Conservation (phyloP, 2,888 invertebrate species). For the Tipula unca region DNA sequence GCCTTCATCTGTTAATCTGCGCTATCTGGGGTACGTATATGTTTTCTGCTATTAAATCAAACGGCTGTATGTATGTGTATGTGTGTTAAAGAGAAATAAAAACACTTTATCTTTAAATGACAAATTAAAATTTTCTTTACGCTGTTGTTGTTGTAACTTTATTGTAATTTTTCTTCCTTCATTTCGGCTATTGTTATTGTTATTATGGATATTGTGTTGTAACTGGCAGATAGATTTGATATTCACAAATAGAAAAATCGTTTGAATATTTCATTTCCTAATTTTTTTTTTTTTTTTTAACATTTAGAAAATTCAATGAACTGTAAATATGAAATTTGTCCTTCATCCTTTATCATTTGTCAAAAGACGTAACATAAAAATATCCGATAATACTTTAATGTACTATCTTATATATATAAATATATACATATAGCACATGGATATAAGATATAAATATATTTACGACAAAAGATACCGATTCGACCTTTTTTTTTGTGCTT, state of each 20-base stretch:
- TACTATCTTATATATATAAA: too few species aligned
- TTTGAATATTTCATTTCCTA: not conserved
- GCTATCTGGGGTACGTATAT: too few species aligned
- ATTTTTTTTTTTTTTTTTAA: not conserved
- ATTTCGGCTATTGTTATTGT: not conserved
- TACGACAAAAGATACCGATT: not conserved
- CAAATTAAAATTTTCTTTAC: not conserved
- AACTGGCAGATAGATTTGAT: not conserved
- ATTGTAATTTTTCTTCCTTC: not conserved
- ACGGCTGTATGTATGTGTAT: not conserved
- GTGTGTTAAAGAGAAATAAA: not conserved
- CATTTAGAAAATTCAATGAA: not conserved
- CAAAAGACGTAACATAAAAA: not conserved
- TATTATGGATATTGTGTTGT: not conserved
- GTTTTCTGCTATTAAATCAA: too few species aligned
- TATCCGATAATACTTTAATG: conserved; percentile 14
- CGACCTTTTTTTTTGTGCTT: not conserved
- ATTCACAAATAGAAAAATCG: not conserved
- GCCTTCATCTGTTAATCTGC: too few species aligned
- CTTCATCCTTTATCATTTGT: not conserved
- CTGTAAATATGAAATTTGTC: conserved; percentile 8
- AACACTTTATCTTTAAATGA: not conserved
- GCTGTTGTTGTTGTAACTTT: not conserved
- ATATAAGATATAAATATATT: not conserved
- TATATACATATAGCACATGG: not conserved